Evolutionary conservation across 2,113 vertebrate genomes (phyloP).

Genomic region (Tor tambroides): DNA sequence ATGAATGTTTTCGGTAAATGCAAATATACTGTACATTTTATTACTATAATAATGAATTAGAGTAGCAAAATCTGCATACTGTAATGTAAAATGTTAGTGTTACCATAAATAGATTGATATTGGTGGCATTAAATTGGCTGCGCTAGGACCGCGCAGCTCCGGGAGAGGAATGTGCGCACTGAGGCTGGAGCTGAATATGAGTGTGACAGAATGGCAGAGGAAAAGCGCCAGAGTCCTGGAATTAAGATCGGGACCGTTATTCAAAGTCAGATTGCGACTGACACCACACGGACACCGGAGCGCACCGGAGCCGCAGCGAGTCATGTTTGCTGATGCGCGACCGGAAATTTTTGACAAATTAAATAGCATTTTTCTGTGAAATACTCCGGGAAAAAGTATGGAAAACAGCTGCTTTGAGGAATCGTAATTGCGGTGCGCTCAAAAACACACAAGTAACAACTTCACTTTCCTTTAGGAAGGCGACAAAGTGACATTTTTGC

Average conservation of each 20-base stretch:
- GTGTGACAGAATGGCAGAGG: conserved; percentile 75
- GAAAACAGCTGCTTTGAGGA: neutral
- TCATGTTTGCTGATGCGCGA: neutral
- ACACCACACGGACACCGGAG: conserved; percentile 10
- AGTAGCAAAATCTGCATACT: neutral
- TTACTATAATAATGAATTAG: neutral
- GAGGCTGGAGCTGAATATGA: conserved; percentile 68
- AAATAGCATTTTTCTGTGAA: neutral
- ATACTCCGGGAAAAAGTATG: neutral
- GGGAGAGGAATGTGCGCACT: conserved; percentile 73
- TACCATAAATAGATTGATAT: neutral
- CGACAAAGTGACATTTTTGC: neutral
- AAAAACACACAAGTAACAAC: conserved; percentile 44
- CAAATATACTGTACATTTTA: neutral
- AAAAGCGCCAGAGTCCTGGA: conserved; percentile 70
- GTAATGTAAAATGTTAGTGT: neutral
- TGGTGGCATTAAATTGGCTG: conserved; percentile 46
- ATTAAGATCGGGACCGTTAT: conserved; percentile 61
- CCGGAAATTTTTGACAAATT: neutral
- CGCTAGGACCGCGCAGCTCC: conserved; percentile 84
- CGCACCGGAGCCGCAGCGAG: neutral
- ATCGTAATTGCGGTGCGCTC: conserved; percentile 30
- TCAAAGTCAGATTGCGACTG: conserved; percentile 16
- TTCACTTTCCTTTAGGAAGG: conserved; percentile 30
- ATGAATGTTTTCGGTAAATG: neutral